Evolutionary conservation across 2,888 invertebrate species (phyloP).

Genomic region (Pteria penguin): DNA sequence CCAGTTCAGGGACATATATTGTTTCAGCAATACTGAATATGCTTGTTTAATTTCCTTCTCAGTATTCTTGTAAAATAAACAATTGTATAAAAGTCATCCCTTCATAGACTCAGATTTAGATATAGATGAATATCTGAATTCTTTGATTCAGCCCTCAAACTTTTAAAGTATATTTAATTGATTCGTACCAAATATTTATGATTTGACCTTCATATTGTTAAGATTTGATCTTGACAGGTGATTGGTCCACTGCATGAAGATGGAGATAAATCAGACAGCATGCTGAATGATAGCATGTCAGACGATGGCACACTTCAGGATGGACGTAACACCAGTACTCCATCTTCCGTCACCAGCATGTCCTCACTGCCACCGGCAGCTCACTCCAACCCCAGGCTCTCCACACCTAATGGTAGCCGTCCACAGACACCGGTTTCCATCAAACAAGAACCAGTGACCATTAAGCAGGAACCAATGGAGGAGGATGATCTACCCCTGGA

Average conservation of each 20-base stretch:
- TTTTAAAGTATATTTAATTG: too few relatives aligned
- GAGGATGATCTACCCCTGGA: slow-evolving; percentile 66
- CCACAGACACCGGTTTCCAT: slow-evolving; percentile 23
- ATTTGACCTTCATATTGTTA: too few relatives aligned
- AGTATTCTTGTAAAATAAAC: too few relatives aligned
- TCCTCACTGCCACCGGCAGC: slow-evolving; percentile 57
- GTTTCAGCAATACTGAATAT: too few relatives aligned
- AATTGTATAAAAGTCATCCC: too few relatives aligned
- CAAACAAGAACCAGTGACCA: slow-evolving; percentile 30
- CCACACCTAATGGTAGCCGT: slow-evolving; percentile 34
- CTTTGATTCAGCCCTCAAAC: too few relatives aligned
- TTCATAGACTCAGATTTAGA: too few relatives aligned
- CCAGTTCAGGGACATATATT: too few relatives aligned
- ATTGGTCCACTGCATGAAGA: slow-evolving; percentile 54
- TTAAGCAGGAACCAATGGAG: slow-evolving; percentile 55
- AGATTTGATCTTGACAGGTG: slow-evolving; percentile 39
- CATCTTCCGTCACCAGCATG: slow-evolving; percentile 29
- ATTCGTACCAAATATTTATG: too few relatives aligned
- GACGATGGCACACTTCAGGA: slow-evolving; percentile 58
- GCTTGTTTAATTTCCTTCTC: too few relatives aligned
- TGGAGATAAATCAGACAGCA: slow-evolving; percentile 47
- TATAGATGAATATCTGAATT: too few relatives aligned
- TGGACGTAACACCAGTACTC: slow-evolving; percentile 19
- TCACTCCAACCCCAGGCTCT: slow-evolving; percentile 53
- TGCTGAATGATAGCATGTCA: slow-evolving; percentile 49